Evolutionary conservation across 2,797 vertebrate genomes (phyloP), one percentile per base, ranked within the genome.

Genomic region (Sebastes diploproa): DNA sequence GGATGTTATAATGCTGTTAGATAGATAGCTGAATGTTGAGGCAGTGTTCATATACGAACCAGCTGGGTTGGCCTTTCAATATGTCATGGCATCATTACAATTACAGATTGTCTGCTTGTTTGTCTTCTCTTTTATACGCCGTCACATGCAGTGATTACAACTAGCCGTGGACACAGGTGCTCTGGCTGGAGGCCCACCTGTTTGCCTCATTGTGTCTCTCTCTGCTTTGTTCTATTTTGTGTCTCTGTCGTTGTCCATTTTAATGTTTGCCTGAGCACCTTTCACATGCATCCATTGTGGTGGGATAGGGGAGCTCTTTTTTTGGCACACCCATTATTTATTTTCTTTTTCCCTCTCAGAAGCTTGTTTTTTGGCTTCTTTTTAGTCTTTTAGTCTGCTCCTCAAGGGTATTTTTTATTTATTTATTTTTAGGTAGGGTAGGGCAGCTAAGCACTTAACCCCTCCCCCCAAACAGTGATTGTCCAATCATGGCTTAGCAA

Each of bases 101-200:
- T 84, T 64, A 78, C 20, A 12, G 50, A 75, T 22, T 60, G 65
- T 66, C 61, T 66, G 12, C 23, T 61, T 83, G 63, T 84, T 77
- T 84, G 62, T 83, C 34, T 56, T 58, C 23, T 82, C 14, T 29
- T 81, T 83, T 73, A 46, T 68, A 59, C 69, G 54, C n/a, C 25
- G 75, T 83, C 68, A 67, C 75, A 70, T 79, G 54, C 76, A 55
- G 60, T 75, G 80, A 83, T 80, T 46, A 72, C 71, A 68, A 22
- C 46, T 71, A 80, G 80, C 69, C 29, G 42, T 29, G 63, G 76
- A 82, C 65, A 67, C 81, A 88, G 86, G 81, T 89, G 81, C 81
- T 77, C 83, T 89, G 78, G 85, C 80, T 75, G 9, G 14, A 82
- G 63, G 76, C 76, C 83, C 72, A 79, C 73, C 60, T 71, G 50